These are phyloP conservation scores for Echeneis naucrates DNA, from an alignment of 2,797 vertebrate species.

Conservation along the genomic window DNA sequence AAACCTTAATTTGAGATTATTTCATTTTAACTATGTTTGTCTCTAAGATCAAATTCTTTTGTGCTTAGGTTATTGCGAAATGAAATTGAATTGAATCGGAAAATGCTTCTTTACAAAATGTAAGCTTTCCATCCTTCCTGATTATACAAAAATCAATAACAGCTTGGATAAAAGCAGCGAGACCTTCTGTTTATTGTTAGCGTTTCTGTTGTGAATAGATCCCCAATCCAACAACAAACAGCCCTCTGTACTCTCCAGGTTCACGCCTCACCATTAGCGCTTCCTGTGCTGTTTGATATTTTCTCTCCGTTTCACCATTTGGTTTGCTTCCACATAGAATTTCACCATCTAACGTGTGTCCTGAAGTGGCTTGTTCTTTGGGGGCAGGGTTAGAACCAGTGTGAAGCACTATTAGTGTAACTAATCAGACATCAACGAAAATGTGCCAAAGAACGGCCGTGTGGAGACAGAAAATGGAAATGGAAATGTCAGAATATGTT, in stretches of 20 bases:
- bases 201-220: conserved; percentile 10
- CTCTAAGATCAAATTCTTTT: conserved; percentile 5
- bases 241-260: not conserved
- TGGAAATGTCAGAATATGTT: conserved; percentile 2
- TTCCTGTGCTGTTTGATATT: conserved; percentile 1
- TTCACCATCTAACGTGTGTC: conserved; percentile 8
- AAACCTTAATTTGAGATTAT: no score
- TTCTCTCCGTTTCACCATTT: conserved; percentile 8
- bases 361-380: not conserved
- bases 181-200: conserved; percentile 34
- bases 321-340: conserved; percentile 1
- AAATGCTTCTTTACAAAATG: conserved; percentile 34
- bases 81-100: conserved; percentile 9
- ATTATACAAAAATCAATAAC: conserved; percentile 45
- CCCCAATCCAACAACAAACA: conserved; percentile 32
- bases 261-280: conserved; percentile 2
- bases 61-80: conserved; percentile 21
- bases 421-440: conserved; percentile 15
- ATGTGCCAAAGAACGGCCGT: conserved; percentile 12
- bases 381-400: conserved; percentile 8
- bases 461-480: conserved; percentile 4
- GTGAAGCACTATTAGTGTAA: conserved; percentile 5
- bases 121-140: not conserved
- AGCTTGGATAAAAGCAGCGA: no score
- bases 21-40: not conserved